A percentile compares a stretch with the other conserved stretches of the same genome.
Conservation (phyloP, 2,797 vertebrate species). For the Liasis olivaceus region DNA sequence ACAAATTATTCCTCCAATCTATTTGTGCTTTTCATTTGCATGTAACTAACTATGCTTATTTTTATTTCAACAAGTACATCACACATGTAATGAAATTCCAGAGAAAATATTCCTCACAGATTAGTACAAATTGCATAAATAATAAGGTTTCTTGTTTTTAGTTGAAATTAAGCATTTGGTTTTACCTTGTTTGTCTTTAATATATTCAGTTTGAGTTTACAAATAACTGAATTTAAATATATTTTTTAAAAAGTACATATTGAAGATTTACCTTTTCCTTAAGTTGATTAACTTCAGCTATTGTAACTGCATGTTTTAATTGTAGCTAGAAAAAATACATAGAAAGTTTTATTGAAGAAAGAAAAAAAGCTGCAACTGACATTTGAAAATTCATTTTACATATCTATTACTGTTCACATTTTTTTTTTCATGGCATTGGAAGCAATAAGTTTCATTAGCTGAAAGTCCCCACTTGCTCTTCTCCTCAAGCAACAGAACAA, state of each 20-base stretch:
- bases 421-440: not conserved
- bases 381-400: not conserved
- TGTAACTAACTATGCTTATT: not conserved
- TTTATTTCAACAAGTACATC: not conserved
- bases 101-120: not conserved
- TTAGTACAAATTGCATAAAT: not conserved
- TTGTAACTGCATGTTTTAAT: constrained; percentile 82
- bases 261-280: constrained; percentile 81
- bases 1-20: not conserved
- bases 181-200: not conserved
- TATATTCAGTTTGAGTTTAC: not conserved
- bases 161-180: not conserved
- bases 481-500: not conserved
- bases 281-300: constrained; percentile 83
- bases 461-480: not conserved
- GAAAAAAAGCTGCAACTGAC: not conserved
- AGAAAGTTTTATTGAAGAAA: not conserved
- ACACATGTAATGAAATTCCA: not conserved
- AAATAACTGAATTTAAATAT: not conserved
- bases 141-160: not conserved
- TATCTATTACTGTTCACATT: not conserved
- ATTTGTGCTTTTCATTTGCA: not conserved
- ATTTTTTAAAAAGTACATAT: not conserved
- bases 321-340: constrained; percentile 77
- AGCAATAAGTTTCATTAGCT: not conserved